Conservation (phyloP, 2,113 vertebrate genomes). For the Neodon shergylaensis region DNA sequence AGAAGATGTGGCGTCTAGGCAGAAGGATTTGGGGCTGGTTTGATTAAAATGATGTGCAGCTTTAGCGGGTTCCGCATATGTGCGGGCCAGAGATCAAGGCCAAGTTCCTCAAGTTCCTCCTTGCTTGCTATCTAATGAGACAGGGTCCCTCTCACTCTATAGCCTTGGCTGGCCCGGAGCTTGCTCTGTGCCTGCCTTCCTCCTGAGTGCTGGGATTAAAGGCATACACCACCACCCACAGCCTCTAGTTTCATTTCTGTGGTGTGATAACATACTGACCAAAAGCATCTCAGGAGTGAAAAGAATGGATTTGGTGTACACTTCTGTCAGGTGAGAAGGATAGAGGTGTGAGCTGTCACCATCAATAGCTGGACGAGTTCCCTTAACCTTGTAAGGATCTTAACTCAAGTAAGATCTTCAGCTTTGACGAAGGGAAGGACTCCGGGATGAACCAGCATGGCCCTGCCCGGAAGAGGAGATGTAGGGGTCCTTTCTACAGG, state of each 20-base stretch:
- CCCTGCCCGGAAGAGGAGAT: background rate
- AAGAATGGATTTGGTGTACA: background rate
- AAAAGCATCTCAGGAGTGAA: background rate
- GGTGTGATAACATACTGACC: background rate
- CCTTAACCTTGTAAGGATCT: background rate
- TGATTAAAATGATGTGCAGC: background rate
- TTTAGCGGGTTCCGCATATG: background rate
- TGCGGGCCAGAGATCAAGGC: background rate
- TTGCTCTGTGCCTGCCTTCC: background rate
- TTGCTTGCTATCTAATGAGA: background rate
- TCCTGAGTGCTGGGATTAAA: background rate
- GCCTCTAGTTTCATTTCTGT: background rate
- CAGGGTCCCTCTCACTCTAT: background rate
- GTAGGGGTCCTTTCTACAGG: background rate
- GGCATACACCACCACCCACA: background rate
- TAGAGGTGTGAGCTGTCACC: background rate
- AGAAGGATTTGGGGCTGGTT: background rate
- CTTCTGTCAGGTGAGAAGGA: background rate
- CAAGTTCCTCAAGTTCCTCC: background rate
- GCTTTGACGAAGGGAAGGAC: background rate
- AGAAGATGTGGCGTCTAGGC: background rate
- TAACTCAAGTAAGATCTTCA: background rate
- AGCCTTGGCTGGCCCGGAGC: background rate
- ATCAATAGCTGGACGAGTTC: background rate
- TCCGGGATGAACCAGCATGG: background rate